These are phyloP conservation scores for Heliconius hortense DNA, from an alignment of 2,888 invertebrate species.

Conservation along the genomic window DNA sequence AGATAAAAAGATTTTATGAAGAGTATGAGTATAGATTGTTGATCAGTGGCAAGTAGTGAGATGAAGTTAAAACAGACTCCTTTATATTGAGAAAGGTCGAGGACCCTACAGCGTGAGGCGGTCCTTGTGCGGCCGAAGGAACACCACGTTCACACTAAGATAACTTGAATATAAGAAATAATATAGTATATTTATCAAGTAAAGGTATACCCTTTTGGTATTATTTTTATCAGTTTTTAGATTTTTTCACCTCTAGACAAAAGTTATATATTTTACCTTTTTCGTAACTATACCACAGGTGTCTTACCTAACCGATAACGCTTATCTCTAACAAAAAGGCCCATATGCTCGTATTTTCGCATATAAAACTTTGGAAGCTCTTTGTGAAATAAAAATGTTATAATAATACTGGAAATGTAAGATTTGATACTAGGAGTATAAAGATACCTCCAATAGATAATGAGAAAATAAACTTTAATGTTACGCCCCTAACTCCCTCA, in stretches of 20 bases:
- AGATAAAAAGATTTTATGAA: constrained; percentile 7
- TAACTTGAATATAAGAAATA: constrained; percentile 18
- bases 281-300: constrained; percentile 14
- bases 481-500: no score
- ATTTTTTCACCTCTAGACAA: not conserved
- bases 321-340: constrained; percentile 7
- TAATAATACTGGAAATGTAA: not conserved
- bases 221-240: constrained; percentile 9
- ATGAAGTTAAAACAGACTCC: constrained; percentile 76
- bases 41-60: constrained; percentile 64
- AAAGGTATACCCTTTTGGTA: not conserved
- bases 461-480: no score
- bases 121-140: constrained; percentile 59
- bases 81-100: constrained; percentile 78
- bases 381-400: not conserved
- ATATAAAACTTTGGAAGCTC: not conserved
- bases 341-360: not conserved
- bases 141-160: constrained; percentile 58
- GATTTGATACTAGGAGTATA: not conserved
- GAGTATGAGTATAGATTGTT: constrained; percentile 36
- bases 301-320: constrained; percentile 8
- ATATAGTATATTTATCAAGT: not conserved
- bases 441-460: not conserved
- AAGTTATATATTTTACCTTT: constrained; percentile 24
- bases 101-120: constrained; percentile 69